These are phyloP conservation scores for Strongylocentrotus purpuratus DNA, from an alignment of 35 echinoderm and acorn worm genomes.

Conservation along the genomic window DNA sequence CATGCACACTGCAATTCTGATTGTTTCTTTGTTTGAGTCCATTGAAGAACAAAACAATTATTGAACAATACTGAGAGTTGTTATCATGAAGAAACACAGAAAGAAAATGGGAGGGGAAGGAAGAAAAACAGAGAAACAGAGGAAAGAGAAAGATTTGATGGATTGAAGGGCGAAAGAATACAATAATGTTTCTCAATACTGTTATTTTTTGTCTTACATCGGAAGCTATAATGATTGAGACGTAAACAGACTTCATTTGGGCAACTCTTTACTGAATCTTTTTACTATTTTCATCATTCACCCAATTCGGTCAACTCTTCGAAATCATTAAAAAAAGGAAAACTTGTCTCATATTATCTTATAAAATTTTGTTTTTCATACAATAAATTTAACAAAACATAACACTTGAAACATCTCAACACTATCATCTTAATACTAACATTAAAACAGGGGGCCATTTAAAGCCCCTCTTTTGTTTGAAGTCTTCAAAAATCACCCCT, in stretches of 20 bases:
- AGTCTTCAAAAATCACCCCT: background rate
- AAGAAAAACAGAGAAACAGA: background rate
- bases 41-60: no score
- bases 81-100: background rate
- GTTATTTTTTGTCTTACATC: background rate
- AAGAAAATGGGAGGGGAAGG: background rate
- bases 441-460: background rate
- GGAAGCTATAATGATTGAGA: background rate
- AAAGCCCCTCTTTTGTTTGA: background rate
- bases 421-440: background rate
- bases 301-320: background rate
- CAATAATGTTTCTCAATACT: background rate
- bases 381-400: background rate
- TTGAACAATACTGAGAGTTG: no score
- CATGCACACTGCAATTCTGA: background rate
- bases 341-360: no score
- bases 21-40: no score
- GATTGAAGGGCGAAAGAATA: background rate
- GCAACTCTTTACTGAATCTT: background rate
- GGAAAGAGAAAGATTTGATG: background rate
- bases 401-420: background rate
- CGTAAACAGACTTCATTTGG: background rate
- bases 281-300: background rate
- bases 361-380: background rate
- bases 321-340: background rate